A percentile compares a stretch with the other conserved stretches of the same genome.
These are phyloP conservation scores for Leucoraja erinaceus DNA, from an alignment of 2,113 vertebrate genomes.

Conservation along the genomic window DNA sequence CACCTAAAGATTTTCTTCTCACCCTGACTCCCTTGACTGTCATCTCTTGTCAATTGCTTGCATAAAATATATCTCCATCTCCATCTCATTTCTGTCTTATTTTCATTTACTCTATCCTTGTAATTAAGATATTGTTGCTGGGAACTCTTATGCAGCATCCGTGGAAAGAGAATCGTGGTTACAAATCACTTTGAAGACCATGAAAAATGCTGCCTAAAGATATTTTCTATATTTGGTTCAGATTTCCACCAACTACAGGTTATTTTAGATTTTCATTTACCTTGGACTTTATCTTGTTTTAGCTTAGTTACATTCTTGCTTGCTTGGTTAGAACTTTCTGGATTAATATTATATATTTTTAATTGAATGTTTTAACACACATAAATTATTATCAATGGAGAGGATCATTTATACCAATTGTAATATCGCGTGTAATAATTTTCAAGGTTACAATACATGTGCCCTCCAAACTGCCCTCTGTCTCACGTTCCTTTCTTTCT, in stretches of 20 bases:
- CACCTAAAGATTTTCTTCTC: not conserved
- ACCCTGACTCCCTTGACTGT: not conserved
- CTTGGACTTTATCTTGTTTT: not conserved
- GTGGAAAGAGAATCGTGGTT: too few species aligned
- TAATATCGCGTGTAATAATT: not conserved
- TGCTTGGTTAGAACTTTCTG: not conserved
- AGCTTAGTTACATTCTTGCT: not conserved
- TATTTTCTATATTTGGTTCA: too few species aligned
- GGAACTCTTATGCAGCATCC: too few species aligned
- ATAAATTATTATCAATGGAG: not conserved
- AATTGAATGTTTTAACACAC: not conserved
- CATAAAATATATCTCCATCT: not conserved
- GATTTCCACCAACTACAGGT: too few species aligned
- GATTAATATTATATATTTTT: not conserved
- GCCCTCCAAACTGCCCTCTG: not conserved
- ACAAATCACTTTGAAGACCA: too few species aligned
- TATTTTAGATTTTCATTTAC: too few species aligned
- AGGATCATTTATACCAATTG: not conserved
- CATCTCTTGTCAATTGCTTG: not conserved
- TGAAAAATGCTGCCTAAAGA: too few species aligned
- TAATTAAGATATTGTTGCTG: too few species aligned
- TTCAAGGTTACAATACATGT: not conserved
- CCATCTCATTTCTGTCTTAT: not conserved
- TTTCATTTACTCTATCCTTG: not conserved
- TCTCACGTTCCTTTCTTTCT: not conserved